Conservation (phyloP, 2,113 vertebrate genomes). For the Cariama cristata region DNA sequence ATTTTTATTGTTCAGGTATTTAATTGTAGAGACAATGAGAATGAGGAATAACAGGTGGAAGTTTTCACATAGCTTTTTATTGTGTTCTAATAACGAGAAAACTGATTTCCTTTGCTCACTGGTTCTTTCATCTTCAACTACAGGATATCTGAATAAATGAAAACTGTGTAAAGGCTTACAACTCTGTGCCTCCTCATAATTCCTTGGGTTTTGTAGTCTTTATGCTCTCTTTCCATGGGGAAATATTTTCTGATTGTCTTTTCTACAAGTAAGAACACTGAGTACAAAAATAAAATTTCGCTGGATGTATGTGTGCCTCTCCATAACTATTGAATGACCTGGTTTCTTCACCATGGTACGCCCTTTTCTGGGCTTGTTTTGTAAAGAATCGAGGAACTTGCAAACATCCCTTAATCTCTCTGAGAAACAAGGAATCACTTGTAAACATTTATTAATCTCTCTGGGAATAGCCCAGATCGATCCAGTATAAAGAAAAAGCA, state of each 20-base stretch:
- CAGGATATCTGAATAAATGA: background rate
- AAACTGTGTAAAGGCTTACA: background rate
- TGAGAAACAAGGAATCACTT: background rate
- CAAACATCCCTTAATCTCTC: background rate
- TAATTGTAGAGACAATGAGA: background rate
- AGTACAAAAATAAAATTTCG: background rate
- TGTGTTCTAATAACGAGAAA: background rate
- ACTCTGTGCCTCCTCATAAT: background rate
- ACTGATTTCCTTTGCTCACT: background rate
- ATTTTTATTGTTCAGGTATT: background rate
- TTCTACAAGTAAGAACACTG: background rate
- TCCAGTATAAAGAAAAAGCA: background rate
- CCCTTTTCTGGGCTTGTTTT: background rate
- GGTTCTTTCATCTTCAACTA: background rate
- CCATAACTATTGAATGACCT: background rate
- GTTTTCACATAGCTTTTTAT: background rate
- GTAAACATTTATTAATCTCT: background rate
- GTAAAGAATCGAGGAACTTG: background rate
- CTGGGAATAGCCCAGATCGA: background rate
- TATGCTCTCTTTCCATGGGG: background rate
- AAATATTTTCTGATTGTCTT: background rate
- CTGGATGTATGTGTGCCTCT: background rate
- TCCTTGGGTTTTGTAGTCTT: background rate
- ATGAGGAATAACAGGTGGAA: background rate
- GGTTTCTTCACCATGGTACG: background rate